These are phyloP conservation scores for Blastomussa wellsi DNA, from an alignment of 92 coral and sea anemone species.

Conservation along the genomic window DNA sequence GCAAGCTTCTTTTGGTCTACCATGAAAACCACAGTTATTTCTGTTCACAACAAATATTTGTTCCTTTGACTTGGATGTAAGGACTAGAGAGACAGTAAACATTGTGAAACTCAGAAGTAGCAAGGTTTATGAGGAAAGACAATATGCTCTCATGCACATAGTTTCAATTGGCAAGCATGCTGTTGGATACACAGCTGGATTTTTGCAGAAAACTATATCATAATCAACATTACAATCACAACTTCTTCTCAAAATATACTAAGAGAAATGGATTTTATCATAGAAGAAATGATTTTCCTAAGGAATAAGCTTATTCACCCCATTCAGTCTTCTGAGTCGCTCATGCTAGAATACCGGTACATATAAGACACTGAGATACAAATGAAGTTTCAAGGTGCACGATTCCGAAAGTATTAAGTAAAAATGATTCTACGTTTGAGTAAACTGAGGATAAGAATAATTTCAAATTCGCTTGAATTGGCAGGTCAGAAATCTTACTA, in stretches of 20 bases:
- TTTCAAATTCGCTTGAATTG: not conserved
- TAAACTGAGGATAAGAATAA: constrained; percentile 2
- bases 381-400: not conserved
- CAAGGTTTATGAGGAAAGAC: constrained; percentile 10
- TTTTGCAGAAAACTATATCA: constrained; percentile 20
- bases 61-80: constrained; percentile 25
- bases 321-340: constrained; percentile 9
- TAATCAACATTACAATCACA: constrained; percentile 6
- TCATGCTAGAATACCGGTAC: constrained; percentile 16
- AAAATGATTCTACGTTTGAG: not conserved
- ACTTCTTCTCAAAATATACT: not conserved
- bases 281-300: not conserved
- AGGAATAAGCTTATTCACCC: constrained; percentile 11
- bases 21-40: constrained; percentile 21
- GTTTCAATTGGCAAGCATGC: constrained; percentile 19
- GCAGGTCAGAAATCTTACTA: constrained; percentile 2
- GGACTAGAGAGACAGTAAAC: constrained; percentile 29
- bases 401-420: constrained; percentile 9
- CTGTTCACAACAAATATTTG: constrained; percentile 41
- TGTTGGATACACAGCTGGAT: constrained; percentile 10
- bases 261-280: not conserved
- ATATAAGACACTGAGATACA: not conserved
- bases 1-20: not conserved
- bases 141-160: constrained; percentile 20
- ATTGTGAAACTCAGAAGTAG: constrained; percentile 15